phyloP scores from a whole-genome alignment of 2,797 vertebrate species.

The Eupleurogrammus muticus region DNA sequence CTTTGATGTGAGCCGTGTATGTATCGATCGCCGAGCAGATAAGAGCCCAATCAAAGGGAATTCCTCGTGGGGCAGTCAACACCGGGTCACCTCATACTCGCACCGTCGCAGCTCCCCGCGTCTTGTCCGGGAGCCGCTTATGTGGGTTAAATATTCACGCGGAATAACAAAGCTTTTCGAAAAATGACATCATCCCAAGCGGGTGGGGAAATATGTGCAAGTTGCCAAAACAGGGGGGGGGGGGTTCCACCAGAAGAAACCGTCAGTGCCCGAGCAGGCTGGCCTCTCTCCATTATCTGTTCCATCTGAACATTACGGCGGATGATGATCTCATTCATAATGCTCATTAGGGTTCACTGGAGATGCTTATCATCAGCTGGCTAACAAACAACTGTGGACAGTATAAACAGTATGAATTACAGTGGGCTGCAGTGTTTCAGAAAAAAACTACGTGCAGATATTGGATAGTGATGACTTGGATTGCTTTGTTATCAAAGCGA shows the following conservation, averaged over 20 bases:
- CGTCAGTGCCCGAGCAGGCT: constrained; percentile 20
- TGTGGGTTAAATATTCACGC: constrained; percentile 65
- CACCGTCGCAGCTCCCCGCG: constrained; percentile 34
- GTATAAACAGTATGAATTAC: constrained; percentile 42
- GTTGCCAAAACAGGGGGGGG: constrained; percentile 22
- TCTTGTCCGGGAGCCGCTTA: constrained; percentile 38
- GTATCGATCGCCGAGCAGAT: constrained; percentile 82
- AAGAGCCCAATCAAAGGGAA: constrained; percentile 82
- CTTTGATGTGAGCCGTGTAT: constrained; percentile 80
- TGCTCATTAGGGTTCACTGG: constrained; percentile 63
- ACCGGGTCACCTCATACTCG: constrained; percentile 78
- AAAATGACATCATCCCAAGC: constrained; percentile 72
- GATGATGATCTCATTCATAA: constrained; percentile 76
- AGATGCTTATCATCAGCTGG: constrained; percentile 60
- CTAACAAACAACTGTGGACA: constrained; percentile 50
- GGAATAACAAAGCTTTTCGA: constrained; percentile 59
- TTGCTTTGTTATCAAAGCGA: constrained; percentile 6
- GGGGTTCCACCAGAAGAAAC: constrained; percentile 27
- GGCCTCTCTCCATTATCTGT: constrained; percentile 38
- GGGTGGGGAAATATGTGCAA: constrained; percentile 31
- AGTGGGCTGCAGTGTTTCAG: neutral
- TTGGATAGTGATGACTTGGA: neutral
- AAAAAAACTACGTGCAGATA: constrained; percentile 6
- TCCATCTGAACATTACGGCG: constrained; percentile 50
- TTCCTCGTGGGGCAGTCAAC: constrained; percentile 77